Evolutionary conservation across 2,888 invertebrate species (phyloP).

Genomic region (Muscina levida): DNA sequence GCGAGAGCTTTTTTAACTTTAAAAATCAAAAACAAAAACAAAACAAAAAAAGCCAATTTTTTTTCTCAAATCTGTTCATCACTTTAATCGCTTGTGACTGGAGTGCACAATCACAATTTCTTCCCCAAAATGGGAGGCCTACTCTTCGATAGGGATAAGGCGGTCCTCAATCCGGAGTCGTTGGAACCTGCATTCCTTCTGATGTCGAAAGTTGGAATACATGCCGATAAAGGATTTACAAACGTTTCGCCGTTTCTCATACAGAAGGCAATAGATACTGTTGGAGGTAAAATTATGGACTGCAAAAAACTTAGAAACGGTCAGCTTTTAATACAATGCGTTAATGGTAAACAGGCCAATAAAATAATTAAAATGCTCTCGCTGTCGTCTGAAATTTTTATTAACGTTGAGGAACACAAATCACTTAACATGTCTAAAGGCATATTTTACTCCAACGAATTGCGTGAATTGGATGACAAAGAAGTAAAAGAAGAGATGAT

Average conservation of each 20-base stretch:
- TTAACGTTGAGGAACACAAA: constrained; percentile 37
- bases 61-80: too few relatives aligned
- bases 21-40: too few relatives aligned
- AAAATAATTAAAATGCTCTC: constrained; percentile 43
- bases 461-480: not conserved
- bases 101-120: not conserved
- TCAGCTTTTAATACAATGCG: constrained; percentile 39
- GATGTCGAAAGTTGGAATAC: constrained; percentile 36
- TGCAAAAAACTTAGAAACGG: constrained; percentile 44
- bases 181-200: constrained; percentile 3
- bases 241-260: constrained; percentile 31
- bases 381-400: constrained; percentile 37
- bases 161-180: constrained; percentile 11
- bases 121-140: constrained; percentile 1
- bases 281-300: not conserved
- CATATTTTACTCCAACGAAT: constrained; percentile 41
- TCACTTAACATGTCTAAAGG: constrained; percentile 18
- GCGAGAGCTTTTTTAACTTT: too few relatives aligned
- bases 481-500: not conserved
- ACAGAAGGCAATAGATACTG: constrained; percentile 2
- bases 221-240: not conserved
- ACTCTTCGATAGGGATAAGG: constrained; percentile 37
- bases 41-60: too few relatives aligned
- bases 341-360: constrained; percentile 45
- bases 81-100: too few relatives aligned